phyloP scores from a whole-genome alignment of 2,113 vertebrate species.

The Holacanthus passer region DNA sequence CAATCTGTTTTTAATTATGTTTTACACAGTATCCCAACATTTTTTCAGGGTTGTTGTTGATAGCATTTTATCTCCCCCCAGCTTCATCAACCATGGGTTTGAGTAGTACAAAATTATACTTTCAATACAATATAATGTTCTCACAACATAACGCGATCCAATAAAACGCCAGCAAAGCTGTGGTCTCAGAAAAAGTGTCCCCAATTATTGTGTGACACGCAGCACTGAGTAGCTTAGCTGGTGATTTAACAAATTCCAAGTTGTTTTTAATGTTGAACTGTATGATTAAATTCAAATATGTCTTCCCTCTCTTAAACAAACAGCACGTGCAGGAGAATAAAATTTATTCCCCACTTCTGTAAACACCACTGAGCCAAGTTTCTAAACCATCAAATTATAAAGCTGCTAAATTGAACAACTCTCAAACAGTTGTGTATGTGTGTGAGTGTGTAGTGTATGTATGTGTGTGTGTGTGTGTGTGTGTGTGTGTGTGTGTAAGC shows the following conservation, averaged over 20 bases:
- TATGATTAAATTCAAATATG: neutral
- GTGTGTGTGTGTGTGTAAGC: slow-evolving; percentile 5
- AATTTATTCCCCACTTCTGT: neutral
- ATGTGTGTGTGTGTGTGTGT: slow-evolving; percentile 7
- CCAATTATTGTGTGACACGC: no score
- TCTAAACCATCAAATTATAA: slow-evolving; percentile 35
- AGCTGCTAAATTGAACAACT: slow-evolving; percentile 39
- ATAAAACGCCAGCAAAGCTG: no score
- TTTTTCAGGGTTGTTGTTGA: no score
- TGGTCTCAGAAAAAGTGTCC: no score
- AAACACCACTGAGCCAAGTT: slow-evolving; percentile 27
- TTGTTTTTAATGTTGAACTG: slow-evolving; percentile 5
- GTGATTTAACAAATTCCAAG: neutral
- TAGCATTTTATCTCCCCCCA: no score
- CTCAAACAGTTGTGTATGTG: slow-evolving; percentile 3
- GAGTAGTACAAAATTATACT: no score
- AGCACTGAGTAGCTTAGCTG: neutral
- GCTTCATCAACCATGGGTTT: no score
- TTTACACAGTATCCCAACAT: no score
- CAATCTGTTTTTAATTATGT: no score
- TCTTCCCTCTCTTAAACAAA: neutral
- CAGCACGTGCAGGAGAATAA: neutral
- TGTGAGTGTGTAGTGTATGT: slow-evolving; percentile 1
- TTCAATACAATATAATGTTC: no score
- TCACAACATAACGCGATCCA: no score